A percentile compares a stretch with the other conserved stretches of the same genome.
These are phyloP conservation scores for Leptinotarsa defecta DNA, from an alignment of 1,140 invertebrate genomes.

Conservation along the genomic window DNA sequence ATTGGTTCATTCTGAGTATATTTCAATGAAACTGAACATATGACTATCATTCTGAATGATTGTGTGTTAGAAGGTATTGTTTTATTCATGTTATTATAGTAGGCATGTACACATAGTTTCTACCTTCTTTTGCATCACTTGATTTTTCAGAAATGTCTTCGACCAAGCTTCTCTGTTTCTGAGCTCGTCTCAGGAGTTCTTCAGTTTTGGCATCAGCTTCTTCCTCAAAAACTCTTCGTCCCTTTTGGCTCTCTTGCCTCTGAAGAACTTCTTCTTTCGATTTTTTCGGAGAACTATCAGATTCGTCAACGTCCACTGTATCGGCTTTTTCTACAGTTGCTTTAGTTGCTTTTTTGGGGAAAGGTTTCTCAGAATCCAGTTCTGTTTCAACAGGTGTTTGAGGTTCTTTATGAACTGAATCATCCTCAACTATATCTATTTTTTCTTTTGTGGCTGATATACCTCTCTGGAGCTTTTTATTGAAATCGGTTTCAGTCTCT, in stretches of 20 bases:
- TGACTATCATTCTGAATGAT: too few species aligned
- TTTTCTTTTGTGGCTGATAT: constrained; percentile 32
- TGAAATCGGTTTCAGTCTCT: constrained; percentile 31
- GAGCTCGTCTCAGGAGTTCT: constrained; percentile 66
- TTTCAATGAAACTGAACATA: too few species aligned
- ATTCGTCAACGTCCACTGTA: constrained; percentile 36
- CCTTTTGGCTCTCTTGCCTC: constrained; percentile 49
- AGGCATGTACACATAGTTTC: not conserved
- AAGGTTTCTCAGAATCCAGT: constrained; percentile 25
- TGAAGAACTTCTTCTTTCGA: constrained; percentile 57
- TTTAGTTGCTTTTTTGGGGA: constrained; percentile 29
- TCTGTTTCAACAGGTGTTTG: constrained; percentile 46
- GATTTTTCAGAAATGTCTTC: constrained; percentile 69
- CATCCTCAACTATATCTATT: constrained; percentile 31
- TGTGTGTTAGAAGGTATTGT: not conserved
- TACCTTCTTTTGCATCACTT: constrained; percentile 57
- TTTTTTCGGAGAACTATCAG: constrained; percentile 56
- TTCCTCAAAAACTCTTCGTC: constrained; percentile 53
- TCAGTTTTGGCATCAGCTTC: constrained; percentile 62
- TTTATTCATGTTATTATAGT: constrained; percentile 1
- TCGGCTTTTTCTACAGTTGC: constrained; percentile 35
- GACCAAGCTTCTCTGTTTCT: constrained; percentile 70
- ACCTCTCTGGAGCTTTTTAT: constrained; percentile 32
- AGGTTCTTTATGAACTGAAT: constrained; percentile 38
- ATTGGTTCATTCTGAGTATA: too few species aligned